Base-by-base conservation (phyloP, 2,888 invertebrate species). In the Parnassius mnemosyne region DNA sequence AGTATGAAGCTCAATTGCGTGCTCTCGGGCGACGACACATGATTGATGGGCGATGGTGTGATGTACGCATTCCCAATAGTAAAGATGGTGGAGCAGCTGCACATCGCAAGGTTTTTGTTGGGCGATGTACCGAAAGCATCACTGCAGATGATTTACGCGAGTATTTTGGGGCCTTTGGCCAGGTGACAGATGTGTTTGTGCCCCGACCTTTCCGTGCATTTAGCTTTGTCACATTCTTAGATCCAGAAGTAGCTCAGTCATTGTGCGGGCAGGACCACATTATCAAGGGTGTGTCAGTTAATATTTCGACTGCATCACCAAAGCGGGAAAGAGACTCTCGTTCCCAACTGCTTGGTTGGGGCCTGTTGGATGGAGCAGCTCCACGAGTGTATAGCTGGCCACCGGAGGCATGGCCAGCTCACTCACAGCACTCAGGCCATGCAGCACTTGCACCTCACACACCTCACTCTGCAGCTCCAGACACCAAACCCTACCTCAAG, bases 301-400 rank as follows among this genome's bases (percentile, higher is more conserved):
- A 96, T 85, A 96, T 98, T 66, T 96, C 96, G 25, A 96, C 95
- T 76, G 97, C 97, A 41, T 96, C 96, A 41, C 97, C 97, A 13
- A 97, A 97, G 84, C 94, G 93, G 69, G 94, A 94, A 70, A 90
- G 92, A 43, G 79, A 79, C 12, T 67, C 76, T 42, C 71, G 73
- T 53, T 76, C 78, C 3, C 74, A 77, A 64, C 68, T 82, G 65
- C 73, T 85, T 60, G 82, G 85, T 64, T 87, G 85, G 87, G 85
- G 87, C 10, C 71, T 87, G 68, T 73, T 85, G 67, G 84, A 84
- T 44, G 80, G 76, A 54, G 76, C 73, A 9, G 76, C 79, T 34
- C 72, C 74, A n/a, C 70, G 75, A 10, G 73, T 80, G 53, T 79
- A 77, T 70, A 80, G 78, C 69, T 80, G 80, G 81, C 77, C 80